A percentile compares a stretch with the other conserved stretches of the same genome.
These are phyloP conservation scores for Microdon myrmicae DNA, from an alignment of 2,888 invertebrate species.

Conservation along the genomic window DNA sequence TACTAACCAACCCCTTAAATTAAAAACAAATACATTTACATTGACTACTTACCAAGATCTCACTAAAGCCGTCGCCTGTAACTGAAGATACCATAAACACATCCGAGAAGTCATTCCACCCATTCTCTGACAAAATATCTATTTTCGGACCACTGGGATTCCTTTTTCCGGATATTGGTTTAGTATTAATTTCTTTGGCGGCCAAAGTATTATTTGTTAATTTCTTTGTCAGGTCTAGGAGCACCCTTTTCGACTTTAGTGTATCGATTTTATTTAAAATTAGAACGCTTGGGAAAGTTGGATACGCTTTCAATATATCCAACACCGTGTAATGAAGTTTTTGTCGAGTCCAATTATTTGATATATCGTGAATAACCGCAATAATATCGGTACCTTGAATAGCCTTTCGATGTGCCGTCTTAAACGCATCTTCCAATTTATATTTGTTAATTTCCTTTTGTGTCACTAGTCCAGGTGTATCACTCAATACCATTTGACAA, in stretches of 20 bases:
- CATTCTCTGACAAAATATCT: conserved; percentile 57
- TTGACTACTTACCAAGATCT: conserved; percentile 71
- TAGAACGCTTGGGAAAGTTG: conserved; percentile 75
- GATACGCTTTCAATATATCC: conserved; percentile 73
- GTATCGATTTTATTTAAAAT: conserved; percentile 90
- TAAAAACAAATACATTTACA: background rate
- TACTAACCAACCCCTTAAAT: background rate
- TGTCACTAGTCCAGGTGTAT: conserved; percentile 91
- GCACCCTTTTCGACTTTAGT: conserved; percentile 75
- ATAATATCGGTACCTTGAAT: conserved; percentile 80
- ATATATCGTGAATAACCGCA: conserved; percentile 87
- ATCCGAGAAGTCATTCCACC: conserved; percentile 84
- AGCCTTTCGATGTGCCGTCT: conserved; percentile 68
- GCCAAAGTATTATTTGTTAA: conserved; percentile 74
- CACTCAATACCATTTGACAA: conserved; percentile 89
- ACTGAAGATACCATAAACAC: conserved; percentile 94
- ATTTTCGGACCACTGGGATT: conserved; percentile 7
- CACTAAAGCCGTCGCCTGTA: conserved; percentile 78
- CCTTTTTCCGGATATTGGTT: background rate
- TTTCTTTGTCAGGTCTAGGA: conserved; percentile 77
- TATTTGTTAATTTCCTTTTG: conserved; percentile 71
- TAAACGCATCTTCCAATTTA: conserved; percentile 71
- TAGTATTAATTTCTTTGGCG: conserved; percentile 39
- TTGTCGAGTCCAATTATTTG: conserved; percentile 76
- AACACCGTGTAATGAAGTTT: conserved; percentile 77